Conservation (phyloP, 2,113 vertebrate species). For the Carassius carassius region DNA sequence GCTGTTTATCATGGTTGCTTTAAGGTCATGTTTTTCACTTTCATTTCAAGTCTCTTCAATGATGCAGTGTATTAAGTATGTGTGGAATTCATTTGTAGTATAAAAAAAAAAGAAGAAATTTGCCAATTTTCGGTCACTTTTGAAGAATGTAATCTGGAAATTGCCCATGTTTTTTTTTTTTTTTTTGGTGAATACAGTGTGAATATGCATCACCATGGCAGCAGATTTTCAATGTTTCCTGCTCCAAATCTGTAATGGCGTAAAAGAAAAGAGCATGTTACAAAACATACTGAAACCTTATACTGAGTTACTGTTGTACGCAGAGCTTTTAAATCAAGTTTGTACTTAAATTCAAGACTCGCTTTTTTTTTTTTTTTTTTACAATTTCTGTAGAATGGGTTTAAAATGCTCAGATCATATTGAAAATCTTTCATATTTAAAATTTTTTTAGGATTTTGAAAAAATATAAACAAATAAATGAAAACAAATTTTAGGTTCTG, state of each 20-base stretch:
- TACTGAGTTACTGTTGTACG: background rate
- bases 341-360: too few relatives aligned
- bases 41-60: background rate
- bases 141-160: background rate
- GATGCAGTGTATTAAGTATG: background rate
- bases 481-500: background rate
- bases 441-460: background rate
- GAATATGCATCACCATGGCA: background rate
- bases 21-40: conserved; percentile 5
- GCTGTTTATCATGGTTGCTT: background rate
- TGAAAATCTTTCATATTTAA: background rate
- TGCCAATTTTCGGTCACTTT: background rate
- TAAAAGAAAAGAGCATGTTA: background rate
- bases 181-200: background rate
- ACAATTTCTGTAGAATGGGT: background rate
- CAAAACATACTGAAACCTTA: background rate
- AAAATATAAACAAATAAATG: background rate
- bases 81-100: background rate
- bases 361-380: too few relatives aligned
- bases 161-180: background rate
- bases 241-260: background rate
- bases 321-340: background rate
- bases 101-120: background rate
- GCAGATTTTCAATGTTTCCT: background rate
- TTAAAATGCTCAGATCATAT: background rate